These are phyloP conservation scores for Phymorhynchus buccinoides DNA, from an alignment of 1,140 invertebrate genomes.

Conservation along the genomic window DNA sequence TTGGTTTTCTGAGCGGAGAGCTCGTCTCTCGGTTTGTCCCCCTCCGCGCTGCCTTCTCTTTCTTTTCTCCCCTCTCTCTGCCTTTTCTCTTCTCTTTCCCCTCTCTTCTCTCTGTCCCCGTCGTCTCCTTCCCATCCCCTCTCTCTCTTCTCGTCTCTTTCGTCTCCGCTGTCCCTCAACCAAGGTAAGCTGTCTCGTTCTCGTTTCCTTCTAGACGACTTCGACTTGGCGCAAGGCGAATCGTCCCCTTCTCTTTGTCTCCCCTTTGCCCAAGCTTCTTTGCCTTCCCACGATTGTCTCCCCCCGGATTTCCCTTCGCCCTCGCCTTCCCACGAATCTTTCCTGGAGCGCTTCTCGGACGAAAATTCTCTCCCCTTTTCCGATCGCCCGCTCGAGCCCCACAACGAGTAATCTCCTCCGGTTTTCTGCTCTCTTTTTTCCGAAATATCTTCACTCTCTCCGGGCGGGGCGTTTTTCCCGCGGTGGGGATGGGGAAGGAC, in stretches of 20 bases:
- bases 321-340: background rate
- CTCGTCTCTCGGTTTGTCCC: background rate
- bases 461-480: too few relatives aligned
- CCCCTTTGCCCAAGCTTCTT: background rate
- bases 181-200: background rate
- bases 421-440: background rate
- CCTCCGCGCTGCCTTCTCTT: background rate
- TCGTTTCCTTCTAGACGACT: background rate
- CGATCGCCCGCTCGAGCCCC: background rate
- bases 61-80: background rate
- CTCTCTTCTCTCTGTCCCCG: conserved; percentile 24
- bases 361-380: background rate
- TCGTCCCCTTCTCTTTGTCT: background rate
- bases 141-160: background rate
- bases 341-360: background rate
- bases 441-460: conserved; percentile 11
- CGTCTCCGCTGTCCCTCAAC: too few relatives aligned
- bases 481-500: too few relatives aligned
- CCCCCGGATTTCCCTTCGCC: too few relatives aligned
- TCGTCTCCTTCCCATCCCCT: conserved; percentile 21
- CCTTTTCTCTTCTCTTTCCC: conserved; percentile 8
- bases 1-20: background rate
- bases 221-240: background rate
- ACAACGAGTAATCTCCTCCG: background rate
- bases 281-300: background rate